A percentile compares a stretch with the other conserved stretches of the same genome.
phyloP scores from a whole-genome alignment of 2,888 invertebrate genomes.

The Muschampia plurimacula region DNA sequence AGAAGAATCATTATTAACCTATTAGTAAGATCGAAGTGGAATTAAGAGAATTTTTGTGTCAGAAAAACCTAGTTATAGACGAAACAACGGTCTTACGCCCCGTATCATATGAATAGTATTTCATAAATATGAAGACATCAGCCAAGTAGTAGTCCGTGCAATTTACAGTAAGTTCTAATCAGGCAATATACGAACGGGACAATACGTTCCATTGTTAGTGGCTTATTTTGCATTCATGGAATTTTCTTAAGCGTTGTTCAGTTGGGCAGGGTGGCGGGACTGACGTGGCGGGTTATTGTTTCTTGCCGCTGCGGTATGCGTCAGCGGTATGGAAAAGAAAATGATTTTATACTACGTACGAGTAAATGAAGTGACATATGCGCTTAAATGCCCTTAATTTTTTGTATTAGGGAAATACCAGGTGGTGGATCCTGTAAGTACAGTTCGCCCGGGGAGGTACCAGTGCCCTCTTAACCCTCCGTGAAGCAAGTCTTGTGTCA shows the following conservation, averaged over 20 bases:
- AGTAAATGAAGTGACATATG: background rate
- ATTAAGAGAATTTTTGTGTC: background rate
- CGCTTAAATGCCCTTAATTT: background rate
- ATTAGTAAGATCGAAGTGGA: background rate
- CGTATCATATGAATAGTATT: background rate
- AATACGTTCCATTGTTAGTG: constrained; percentile 68
- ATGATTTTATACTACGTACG: background rate
- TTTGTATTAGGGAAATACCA: background rate
- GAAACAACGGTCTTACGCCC: background rate
- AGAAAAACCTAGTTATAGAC: background rate
- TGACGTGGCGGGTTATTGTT: background rate
- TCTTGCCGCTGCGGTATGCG: constrained; percentile 7
- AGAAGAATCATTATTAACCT: too few relatives aligned
- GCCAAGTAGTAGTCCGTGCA: constrained; percentile 50
- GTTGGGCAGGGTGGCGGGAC: constrained; percentile 58
- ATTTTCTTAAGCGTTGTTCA: constrained; percentile 78
- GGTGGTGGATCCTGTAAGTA: too few relatives aligned
- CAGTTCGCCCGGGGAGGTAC: too few relatives aligned
- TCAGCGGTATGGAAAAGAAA: background rate
- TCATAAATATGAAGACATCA: constrained; percentile 42
- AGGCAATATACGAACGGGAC: constrained; percentile 68
- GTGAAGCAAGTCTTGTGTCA: too few relatives aligned
- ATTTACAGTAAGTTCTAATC: constrained; percentile 68
- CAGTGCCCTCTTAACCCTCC: too few relatives aligned
- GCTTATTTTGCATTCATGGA: constrained; percentile 83